These are phyloP conservation scores for Augiades crinisus DNA, from an alignment of 2,888 invertebrate genomes.

Conservation along the genomic window DNA sequence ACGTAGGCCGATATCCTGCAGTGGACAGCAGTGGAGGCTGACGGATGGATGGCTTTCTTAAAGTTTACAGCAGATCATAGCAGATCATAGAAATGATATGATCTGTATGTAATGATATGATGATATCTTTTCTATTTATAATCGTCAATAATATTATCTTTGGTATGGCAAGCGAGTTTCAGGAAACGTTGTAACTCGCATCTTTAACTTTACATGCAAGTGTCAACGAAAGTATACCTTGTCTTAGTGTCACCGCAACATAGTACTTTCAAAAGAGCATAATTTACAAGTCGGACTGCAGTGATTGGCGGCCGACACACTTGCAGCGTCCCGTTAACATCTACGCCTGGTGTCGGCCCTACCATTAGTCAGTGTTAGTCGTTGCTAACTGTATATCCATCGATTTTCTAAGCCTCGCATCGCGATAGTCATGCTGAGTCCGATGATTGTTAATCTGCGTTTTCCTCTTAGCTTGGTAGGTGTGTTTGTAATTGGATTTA, in stretches of 20 bases:
- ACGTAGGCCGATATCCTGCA: too few species aligned
- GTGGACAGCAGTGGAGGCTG: too few species aligned
- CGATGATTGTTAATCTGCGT: background rate
- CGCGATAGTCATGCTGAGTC: background rate
- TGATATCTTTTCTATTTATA: too few species aligned
- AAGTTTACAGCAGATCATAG: too few species aligned
- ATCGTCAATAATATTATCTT: too few species aligned
- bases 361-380: slow-evolving; percentile 37
- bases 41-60: too few species aligned
- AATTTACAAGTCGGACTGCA: slow-evolving; percentile 43
- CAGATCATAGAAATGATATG: too few species aligned
- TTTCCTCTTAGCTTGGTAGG: background rate
- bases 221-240: background rate
- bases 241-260: background rate
- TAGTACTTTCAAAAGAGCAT: slow-evolving; percentile 56
- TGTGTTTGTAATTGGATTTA: too few species aligned
- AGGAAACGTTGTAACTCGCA: too few species aligned
- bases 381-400: background rate
- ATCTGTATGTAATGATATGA: too few species aligned
- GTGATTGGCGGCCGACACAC: slow-evolving; percentile 67
- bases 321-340: slow-evolving; percentile 60
- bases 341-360: slow-evolving; percentile 42
- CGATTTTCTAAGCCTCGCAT: background rate
- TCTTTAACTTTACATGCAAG: too few species aligned
- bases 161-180: too few species aligned